Conservation (phyloP, 2,797 vertebrate genomes). For the Neosilurus hyrtlii region DNA sequence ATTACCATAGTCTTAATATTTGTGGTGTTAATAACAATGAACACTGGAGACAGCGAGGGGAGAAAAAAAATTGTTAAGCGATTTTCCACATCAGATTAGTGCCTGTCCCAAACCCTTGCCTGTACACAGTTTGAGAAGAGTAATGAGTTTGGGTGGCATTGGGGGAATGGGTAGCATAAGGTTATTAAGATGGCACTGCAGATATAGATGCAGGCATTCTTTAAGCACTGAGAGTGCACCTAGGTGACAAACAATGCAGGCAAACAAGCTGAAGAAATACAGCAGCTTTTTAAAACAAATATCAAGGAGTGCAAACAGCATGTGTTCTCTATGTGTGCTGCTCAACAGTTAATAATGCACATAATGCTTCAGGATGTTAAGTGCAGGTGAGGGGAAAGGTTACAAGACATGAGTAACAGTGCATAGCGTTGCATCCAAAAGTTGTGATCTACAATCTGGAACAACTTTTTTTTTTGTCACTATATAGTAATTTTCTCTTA, state of each 20-base stretch:
- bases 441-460: not conserved
- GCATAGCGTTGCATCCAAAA: not conserved
- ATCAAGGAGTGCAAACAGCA: not conserved
- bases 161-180: conserved; percentile 58
- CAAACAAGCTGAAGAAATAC: conserved; percentile 33
- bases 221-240: conserved; percentile 46
- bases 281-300: conserved; percentile 25
- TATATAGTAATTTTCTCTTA: not conserved
- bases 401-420: not conserved
- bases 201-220: conserved; percentile 56
- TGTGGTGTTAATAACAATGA: conserved; percentile 50
- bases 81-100: conserved; percentile 56
- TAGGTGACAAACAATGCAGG: conserved; percentile 48
- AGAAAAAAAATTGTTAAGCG: conserved; percentile 40
- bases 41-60: not conserved
- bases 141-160: conserved; percentile 52
- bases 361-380: not conserved
- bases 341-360: conserved; percentile 14
- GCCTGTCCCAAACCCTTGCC: conserved; percentile 38
- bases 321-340: not conserved
- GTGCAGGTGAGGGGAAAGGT: not conserved
- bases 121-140: conserved; percentile 52
- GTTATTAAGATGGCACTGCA: conserved; percentile 63
- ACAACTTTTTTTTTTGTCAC: not conserved
- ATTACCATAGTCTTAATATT: conserved; percentile 51